These are phyloP conservation scores for Caenorhabditis drosophilae DNA, from an alignment of 2,888 invertebrate species.

Conservation along the genomic window DNA sequence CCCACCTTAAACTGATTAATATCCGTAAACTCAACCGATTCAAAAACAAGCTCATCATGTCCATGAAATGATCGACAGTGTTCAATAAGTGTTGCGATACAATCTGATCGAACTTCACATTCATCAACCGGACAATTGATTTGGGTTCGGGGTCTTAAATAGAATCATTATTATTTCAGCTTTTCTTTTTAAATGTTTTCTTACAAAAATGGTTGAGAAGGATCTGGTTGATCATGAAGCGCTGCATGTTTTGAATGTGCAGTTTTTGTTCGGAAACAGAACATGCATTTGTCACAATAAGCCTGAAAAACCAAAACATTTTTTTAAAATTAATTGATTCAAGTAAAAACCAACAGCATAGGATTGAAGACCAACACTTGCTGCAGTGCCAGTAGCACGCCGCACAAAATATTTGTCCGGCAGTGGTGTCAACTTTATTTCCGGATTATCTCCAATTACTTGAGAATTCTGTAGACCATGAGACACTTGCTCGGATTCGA, in stretches of 20 bases:
- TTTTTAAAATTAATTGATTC: background rate
- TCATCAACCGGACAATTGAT: conserved; percentile 10
- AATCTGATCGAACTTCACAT: conserved; percentile 28
- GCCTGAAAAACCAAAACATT: too few relatives aligned
- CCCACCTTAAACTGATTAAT: conserved; percentile 30
- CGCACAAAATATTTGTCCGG: conserved; percentile 1
- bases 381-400: background rate
- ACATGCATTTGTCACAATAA: background rate
- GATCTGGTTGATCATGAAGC: background rate
- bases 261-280: conserved; percentile 3
- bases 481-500: too few relatives aligned
- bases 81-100: conserved; percentile 25
- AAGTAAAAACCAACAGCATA: background rate
- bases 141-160: conserved; percentile 4
- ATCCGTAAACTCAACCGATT: conserved; percentile 30
- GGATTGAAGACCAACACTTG: background rate
- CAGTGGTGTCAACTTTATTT: background rate
- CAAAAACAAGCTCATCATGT: conserved; percentile 20
- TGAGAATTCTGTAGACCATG: background rate
- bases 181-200: too few relatives aligned
- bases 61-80: conserved; percentile 31
- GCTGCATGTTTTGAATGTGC: background rate
- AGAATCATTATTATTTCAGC: background rate
- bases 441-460: too few relatives aligned
- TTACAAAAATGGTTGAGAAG: background rate